Evolutionary conservation across 2,888 invertebrate species (phyloP).

Genomic region (Habrosyne pyritoides): DNA sequence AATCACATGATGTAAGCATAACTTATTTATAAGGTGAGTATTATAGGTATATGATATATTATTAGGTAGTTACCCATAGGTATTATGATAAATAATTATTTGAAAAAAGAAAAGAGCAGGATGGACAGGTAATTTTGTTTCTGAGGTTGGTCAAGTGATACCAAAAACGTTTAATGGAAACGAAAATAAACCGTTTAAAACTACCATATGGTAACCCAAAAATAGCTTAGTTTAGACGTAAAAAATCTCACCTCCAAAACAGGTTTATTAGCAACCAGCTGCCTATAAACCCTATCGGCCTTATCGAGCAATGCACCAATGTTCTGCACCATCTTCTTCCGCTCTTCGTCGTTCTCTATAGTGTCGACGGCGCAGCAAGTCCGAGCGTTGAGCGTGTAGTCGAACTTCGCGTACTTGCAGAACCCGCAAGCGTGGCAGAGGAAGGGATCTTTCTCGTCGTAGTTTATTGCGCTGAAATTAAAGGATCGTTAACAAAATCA

Average conservation of each 20-base stretch:
- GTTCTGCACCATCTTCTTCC: conserved; percentile 96
- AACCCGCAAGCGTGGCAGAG: conserved; percentile 99
- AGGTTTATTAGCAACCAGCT: conserved; percentile 95
- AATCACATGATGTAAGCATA: no score
- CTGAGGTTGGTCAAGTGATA: no score
- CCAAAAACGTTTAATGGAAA: no score
- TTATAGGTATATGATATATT: no score
- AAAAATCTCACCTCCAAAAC: conserved; percentile 87
- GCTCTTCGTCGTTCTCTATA: conserved; percentile 97
- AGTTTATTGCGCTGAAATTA: conserved; percentile 94
- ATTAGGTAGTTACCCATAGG: no score
- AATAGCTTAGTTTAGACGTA: not conserved
- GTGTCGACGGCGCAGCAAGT: conserved; percentile 98
- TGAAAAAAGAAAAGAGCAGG: no score
- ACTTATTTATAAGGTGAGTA: no score
- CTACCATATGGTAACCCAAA: no score
- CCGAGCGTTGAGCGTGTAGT: conserved; percentile 95
- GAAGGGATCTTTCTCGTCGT: conserved; percentile 99
- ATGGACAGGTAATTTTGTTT: no score
- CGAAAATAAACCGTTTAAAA: no score
- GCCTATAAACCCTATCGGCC: conserved; percentile 96
- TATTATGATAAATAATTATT: no score
- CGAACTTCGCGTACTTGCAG: conserved; percentile 99
- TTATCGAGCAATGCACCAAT: conserved; percentile 96
- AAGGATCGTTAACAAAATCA: not conserved